A percentile compares a stretch with the other conserved stretches of the same genome.
Evolutionary conservation across 37 sponge, comb jelly and placozoan species (phyloP).

Genomic region (Trichoplax adhaerens): DNA sequence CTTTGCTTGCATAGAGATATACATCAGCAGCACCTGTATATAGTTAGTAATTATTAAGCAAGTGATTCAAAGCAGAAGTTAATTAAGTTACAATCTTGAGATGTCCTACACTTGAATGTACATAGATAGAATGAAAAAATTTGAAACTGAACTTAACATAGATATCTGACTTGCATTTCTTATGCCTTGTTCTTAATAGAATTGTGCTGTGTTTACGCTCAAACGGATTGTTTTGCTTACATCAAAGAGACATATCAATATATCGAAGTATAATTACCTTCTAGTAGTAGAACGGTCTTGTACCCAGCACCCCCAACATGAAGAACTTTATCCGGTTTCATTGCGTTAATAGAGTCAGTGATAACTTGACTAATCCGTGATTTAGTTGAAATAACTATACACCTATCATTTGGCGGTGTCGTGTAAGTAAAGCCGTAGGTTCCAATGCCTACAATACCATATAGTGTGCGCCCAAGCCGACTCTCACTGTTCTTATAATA

Average conservation of each 20-base stretch:
- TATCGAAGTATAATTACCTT: constrained; percentile 11
- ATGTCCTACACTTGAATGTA: too few relatives aligned
- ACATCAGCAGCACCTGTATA: constrained; percentile 19
- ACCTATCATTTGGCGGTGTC: background rate
- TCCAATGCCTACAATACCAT: constrained; percentile 76
- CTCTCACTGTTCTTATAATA: constrained; percentile 19
- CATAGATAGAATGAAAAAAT: too few relatives aligned
- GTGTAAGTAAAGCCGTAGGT: constrained; percentile 23
- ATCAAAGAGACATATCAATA: too few relatives aligned
- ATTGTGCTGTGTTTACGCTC: too few relatives aligned
- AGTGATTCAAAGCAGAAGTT: too few relatives aligned
- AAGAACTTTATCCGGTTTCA: constrained; percentile 5
- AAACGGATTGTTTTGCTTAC: too few relatives aligned
- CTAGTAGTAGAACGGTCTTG: constrained; percentile 73
- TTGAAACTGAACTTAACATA: too few relatives aligned
- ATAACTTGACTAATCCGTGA: background rate
- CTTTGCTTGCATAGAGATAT: constrained; percentile 57
- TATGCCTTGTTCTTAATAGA: too few relatives aligned
- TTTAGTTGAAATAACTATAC: background rate
- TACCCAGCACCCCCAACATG: constrained; percentile 71
- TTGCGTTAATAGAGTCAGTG: constrained; percentile 5
- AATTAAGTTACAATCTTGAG: too few relatives aligned
- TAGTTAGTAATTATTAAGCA: too few relatives aligned
- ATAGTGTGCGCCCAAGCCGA: constrained; percentile 48
- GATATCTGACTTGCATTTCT: too few relatives aligned